Evolutionary conservation across 1,140 invertebrate species (phyloP).

Genomic region (Drosophila navojoa): DNA sequence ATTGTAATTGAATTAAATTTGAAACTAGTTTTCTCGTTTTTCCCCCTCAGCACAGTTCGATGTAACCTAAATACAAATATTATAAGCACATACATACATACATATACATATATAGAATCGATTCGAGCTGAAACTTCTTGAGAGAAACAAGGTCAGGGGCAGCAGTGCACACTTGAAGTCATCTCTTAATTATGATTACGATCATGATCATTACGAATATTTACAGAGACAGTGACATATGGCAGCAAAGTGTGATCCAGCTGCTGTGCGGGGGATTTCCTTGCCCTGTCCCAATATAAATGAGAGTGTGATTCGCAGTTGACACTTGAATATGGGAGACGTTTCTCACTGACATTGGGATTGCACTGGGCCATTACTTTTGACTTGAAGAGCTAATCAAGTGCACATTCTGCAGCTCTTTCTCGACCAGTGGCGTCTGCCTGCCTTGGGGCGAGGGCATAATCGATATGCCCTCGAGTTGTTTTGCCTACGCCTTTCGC

Average conservation of each 20-base stretch:
- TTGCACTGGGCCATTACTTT: constrained; percentile 1
- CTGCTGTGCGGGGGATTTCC: constrained; percentile 1
- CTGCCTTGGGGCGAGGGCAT: too few species aligned
- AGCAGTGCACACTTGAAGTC: constrained; percentile 5
- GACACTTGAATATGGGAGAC: constrained; percentile 26
- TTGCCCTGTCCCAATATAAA: background rate
- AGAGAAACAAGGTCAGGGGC: constrained; percentile 10
- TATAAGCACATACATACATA: background rate
- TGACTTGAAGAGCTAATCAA: constrained; percentile 22
- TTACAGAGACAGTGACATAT: constrained; percentile 17
- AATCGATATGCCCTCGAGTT: too few species aligned
- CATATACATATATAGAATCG: background rate
- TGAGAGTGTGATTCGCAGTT: constrained; percentile 6
- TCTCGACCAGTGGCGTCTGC: background rate
- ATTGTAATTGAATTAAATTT: too few species aligned
- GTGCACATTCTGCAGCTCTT: constrained; percentile 1
- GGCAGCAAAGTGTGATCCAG: constrained; percentile 18
- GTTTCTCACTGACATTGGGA: too few species aligned
- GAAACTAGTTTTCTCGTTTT: too few species aligned
- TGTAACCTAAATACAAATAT: too few species aligned
- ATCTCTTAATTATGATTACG: constrained; percentile 17
- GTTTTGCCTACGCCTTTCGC: constrained; percentile 4
- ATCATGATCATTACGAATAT: constrained; percentile 3
- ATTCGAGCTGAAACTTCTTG: background rate
- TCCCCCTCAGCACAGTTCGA: too few species aligned